Base-by-base conservation (phyloP, 2,797 vertebrate genomes). In the Limosa lapponica region DNA sequence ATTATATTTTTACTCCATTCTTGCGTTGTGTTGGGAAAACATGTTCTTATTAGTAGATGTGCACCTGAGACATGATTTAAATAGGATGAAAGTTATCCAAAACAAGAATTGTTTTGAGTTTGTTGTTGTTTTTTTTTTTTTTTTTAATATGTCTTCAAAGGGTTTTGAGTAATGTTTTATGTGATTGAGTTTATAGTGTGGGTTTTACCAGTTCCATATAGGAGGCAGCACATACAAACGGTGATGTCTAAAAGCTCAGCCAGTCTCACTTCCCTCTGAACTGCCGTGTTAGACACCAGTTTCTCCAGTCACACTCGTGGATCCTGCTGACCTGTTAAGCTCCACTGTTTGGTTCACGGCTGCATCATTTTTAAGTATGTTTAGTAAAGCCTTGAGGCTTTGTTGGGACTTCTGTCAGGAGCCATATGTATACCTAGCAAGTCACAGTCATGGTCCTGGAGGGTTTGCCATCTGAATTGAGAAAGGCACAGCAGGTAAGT, bases 161-260 rank as follows among this genome's bases (percentile, higher is more conserved):
- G 27, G 27, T 86, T 94, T 80, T 85, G 80, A 71, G 87, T 91
- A 71, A 71, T 3, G 4, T 78, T 93, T 94, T 91, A 65, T 65
- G 44, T 34, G 65, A 66, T 39, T 70, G 34, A 78, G 49, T 91
- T 86, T 71, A 27, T 78, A 62, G 48, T 28, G 27, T 84, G 72
- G 51, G 54, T 75, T 83, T 95, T 69, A 65, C 36, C 24, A 23
- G 39, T 84, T 83, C 39, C 16, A 8, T 74, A 55, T 17, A 66
- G 61, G 34, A 83, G n/a, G 58, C 62, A 82, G 55, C 39, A 88
- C 82, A 69, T 83, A 48, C 7, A 51, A 78, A 83, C 32, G 28
- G n/a, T 52, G 22, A 12, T 22, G 39, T 74, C 62, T 75, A 65
- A 64, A 69, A 82, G 34, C 66, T 75, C 44, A 66, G 30, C 15